These are phyloP conservation scores for Muscina levida DNA, from an alignment of 2,888 invertebrate genomes.

Conservation along the genomic window DNA sequence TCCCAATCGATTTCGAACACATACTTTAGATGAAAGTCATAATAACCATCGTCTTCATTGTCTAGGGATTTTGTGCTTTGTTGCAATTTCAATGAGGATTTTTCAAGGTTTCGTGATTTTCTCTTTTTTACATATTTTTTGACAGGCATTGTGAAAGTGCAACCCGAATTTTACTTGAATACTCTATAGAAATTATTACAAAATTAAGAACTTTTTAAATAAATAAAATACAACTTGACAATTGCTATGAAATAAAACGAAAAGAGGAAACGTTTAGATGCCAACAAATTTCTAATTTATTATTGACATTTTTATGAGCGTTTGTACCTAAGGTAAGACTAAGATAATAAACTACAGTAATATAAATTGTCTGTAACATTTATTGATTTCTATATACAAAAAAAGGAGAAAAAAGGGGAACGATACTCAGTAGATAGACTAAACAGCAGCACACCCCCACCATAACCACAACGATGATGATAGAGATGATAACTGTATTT, in stretches of 20 bases:
- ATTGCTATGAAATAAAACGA: not conserved
- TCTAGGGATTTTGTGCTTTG: no score
- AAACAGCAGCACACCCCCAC: not conserved
- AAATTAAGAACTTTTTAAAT: conserved; percentile 2
- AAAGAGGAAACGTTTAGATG: no score
- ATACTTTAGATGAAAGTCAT: no score
- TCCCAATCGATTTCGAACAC: no score
- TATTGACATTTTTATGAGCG: no score
- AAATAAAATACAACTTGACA: not conserved
- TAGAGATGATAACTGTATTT: no score
- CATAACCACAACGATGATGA: not conserved
- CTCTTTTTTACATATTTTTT: conserved; percentile 16
- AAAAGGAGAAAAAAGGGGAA: not conserved
- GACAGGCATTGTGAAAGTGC: conserved; percentile 4
- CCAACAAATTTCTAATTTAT: no score
- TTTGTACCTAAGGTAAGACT: no score
- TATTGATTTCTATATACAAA: conserved; percentile 19
- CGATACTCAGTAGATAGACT: not conserved
- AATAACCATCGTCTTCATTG: no score
- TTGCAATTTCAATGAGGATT: not conserved
- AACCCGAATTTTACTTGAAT: no score
- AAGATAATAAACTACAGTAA: no score
- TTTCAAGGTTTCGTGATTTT: not conserved
- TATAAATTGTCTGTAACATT: conserved; percentile 6
- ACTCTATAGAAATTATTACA: no score